Conservation (phyloP, 2,888 invertebrate species). For the Xylota sylvarum region DNA sequence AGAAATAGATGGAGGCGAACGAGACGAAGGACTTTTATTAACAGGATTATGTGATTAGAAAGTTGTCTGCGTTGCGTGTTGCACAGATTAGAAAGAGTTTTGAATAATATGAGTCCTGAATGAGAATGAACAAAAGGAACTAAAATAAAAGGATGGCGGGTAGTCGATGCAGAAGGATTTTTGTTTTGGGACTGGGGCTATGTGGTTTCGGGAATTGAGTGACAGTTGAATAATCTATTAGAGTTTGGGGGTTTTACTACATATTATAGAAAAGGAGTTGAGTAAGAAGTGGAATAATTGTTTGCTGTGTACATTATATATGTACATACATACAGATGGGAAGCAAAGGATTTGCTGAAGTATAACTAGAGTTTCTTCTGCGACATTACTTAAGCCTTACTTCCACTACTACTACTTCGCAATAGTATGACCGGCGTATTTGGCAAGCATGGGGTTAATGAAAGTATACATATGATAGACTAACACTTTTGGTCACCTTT, state of each 20-base stretch:
- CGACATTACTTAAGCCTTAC: no score
- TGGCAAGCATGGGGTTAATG: no score
- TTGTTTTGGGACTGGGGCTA: background rate
- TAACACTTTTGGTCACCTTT: no score
- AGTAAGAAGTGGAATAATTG: no score
- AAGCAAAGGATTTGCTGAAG: no score
- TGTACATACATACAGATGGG: no score
- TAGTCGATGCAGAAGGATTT: background rate
- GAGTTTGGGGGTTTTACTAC: background rate
- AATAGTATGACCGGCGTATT: no score
- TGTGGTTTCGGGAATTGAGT: constrained; percentile 11
- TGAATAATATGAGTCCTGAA: constrained; percentile 37
- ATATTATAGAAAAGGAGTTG: no score
- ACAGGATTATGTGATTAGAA: constrained; percentile 66
- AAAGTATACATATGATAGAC: no score
- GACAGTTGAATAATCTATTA: constrained; percentile 24
- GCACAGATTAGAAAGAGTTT: constrained; percentile 51
- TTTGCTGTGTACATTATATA: no score
- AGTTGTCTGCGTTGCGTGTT: constrained; percentile 68
- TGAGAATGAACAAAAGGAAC: constrained; percentile 35
- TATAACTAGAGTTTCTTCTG: no score
- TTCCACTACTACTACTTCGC: no score
- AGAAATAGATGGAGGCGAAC: background rate
- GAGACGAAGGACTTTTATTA: constrained; percentile 48
- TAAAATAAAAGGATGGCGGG: background rate